Evolutionary conservation across 2,797 vertebrate genomes (phyloP), one percentile per base, ranked within the genome.

Genomic region (Onychomys arenicola): DNA sequence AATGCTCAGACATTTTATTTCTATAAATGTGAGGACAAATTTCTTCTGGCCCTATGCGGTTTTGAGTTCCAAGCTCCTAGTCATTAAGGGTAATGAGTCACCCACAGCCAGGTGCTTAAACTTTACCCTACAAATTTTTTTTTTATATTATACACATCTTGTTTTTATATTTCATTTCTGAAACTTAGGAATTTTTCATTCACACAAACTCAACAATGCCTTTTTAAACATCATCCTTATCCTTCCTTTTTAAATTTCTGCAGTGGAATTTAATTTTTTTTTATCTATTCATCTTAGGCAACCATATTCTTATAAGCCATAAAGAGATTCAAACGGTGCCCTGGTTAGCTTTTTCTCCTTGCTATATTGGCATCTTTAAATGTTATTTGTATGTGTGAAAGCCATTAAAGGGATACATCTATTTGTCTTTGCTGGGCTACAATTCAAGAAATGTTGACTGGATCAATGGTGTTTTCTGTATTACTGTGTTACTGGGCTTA

Each of bases 81-180:
- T 23, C 34, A 71, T 71, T 29, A 4, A 3, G 29, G 67, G 85
- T 12, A 29, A 7, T 57, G 49, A 57, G 37, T 29, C 49, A 40
- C 25, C 23, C n/a, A 87, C 34, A 71, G 13, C 23, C 23, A 57
- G 16, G 3, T 88, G 16, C 11, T 88, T 59, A 59, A 88, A 75
- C 52, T 32, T 59, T 23, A 34, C 9, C 69, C 10, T 10, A 23
- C 29, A 12, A 71, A n/a, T 57, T 43, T 73, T 49, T 0, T n/a
- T n/a, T n/a, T n/a, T n/a, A n/a, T n/a, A n/a, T n/a, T n/a, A n/a
- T n/a, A n/a, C n/a, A n/a, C 25, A n/a, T 89, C 4, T 55, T 13
- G 4, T 63, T 83, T 95, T 93, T 93, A 55, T 43, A 43, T 83
- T 91, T 91, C 6, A 86, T 32, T 94, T 87, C 27, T 73, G 29